Percentiles rank a stretch among this genome's conserved stretches.
Conservation (phyloP, 2,888 invertebrate species). For the Ophioninae sp. region DNA sequence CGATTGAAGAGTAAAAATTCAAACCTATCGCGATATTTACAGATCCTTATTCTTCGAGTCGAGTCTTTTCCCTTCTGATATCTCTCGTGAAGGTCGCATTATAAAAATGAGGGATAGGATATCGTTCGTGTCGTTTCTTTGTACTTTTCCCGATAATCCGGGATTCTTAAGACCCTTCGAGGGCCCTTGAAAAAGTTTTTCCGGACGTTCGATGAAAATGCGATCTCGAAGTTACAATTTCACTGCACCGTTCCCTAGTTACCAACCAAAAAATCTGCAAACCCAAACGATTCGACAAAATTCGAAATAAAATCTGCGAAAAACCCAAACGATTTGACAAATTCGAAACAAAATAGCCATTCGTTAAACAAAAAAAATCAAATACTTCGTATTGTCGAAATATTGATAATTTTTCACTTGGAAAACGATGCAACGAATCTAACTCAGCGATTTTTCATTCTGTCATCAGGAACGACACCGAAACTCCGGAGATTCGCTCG, state of each 20-base stretch:
- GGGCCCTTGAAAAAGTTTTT: neutral
- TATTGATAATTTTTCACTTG: neutral
- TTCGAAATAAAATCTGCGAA: no score
- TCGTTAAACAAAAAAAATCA: neutral
- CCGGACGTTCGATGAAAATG: neutral
- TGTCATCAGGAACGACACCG: slow-evolving; percentile 56
- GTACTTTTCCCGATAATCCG: slow-evolving; percentile 76
- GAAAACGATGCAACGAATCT: neutral
- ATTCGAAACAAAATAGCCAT: neutral
- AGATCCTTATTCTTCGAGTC: slow-evolving; percentile 64
- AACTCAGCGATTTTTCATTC: neutral
- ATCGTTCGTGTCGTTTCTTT: slow-evolving; percentile 72
- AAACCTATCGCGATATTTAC: slow-evolving; percentile 73
- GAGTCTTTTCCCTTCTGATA: slow-evolving; percentile 12
- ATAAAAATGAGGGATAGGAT: slow-evolving; percentile 77
- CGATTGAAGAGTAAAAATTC: slow-evolving; percentile 67
- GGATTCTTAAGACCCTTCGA: slow-evolving; percentile 56
- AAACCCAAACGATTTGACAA: neutral
- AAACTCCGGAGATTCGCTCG: slow-evolving; percentile 47
- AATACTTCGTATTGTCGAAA: neutral
- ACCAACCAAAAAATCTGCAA: neutral
- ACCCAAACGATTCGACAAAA: no score
- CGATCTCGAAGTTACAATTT: neutral
- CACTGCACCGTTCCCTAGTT: neutral
- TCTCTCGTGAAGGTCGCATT: slow-evolving; percentile 54